Evolutionary conservation across 2,113 vertebrate genomes (phyloP).

Genomic region (Anarrhichthys ocellatus): DNA sequence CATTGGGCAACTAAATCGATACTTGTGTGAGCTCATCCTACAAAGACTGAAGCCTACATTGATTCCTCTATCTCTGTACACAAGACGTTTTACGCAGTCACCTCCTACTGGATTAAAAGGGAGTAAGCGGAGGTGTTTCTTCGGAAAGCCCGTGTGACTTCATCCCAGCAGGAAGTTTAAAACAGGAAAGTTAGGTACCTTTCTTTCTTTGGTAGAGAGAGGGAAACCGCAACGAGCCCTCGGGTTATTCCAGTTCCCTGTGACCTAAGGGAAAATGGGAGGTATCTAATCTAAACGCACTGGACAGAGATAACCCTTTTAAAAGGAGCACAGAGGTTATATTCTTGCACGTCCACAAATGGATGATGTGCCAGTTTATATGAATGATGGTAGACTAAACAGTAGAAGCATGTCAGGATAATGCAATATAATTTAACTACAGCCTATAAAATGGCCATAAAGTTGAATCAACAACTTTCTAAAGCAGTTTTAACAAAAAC

Average conservation of each 20-base stretch:
- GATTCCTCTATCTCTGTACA: slow-evolving; percentile 15
- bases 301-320: slow-evolving; percentile 34
- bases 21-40: neutral
- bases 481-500: neutral
- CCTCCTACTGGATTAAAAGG: neutral
- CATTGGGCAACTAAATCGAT: neutral
- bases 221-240: slow-evolving; percentile 15
- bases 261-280: slow-evolving; percentile 56
- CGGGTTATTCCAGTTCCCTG: slow-evolving; percentile 64
- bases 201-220: slow-evolving; percentile 7
- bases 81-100: neutral
- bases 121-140: slow-evolving; percentile 16
- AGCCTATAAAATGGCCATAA: neutral
- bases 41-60: neutral
- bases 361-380: neutral
- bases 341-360: neutral
- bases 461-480: neutral
- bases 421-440: neutral
- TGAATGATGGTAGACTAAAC: neutral
- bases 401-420: neutral
- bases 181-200: slow-evolving; percentile 40
- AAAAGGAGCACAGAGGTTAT: slow-evolving; percentile 2
- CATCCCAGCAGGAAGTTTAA: slow-evolving; percentile 14
- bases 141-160: slow-evolving; percentile 1
- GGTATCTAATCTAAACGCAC: slow-evolving; percentile 33